A percentile compares a stretch with the other conserved stretches of the same genome.
Conservation (phyloP, 2,113 vertebrate genomes). For the Mandrillus leucophaeus region DNA sequence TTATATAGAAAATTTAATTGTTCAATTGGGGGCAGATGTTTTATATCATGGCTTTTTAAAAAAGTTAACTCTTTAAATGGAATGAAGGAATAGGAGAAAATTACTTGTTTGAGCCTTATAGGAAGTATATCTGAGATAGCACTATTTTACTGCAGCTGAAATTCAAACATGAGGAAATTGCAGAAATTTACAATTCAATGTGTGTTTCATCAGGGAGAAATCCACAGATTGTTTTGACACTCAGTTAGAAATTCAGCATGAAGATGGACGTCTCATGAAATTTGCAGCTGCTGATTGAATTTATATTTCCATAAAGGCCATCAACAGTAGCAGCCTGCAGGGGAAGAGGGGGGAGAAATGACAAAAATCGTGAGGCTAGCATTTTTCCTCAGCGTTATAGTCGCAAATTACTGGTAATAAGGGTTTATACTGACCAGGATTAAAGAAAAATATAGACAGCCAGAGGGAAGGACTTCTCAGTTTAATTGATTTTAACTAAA, state of each 20-base stretch:
- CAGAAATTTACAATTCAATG: conserved; percentile 91
- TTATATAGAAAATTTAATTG: conserved; percentile 59
- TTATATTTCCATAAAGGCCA: conserved; percentile 95
- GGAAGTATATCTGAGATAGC: conserved; percentile 69
- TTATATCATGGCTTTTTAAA: conserved; percentile 48
- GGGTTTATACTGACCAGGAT: conserved; percentile 82
- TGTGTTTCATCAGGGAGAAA: conserved; percentile 88
- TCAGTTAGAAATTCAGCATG: conserved; percentile 90
- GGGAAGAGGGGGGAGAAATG: conserved; percentile 81
- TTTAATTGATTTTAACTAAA: conserved; percentile 86
- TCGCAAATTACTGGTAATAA: conserved; percentile 87
- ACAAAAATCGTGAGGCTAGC: conserved; percentile 85
- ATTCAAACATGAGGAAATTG: conserved; percentile 87
- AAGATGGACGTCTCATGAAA: conserved; percentile 93
- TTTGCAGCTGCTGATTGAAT: conserved; percentile 94
- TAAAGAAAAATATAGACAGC: conserved; percentile 83
- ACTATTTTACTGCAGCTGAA: conserved; percentile 83
- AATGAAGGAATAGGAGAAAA: conserved; percentile 63
- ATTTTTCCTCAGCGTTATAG: conserved; percentile 82
- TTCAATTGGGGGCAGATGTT: conserved; percentile 2
- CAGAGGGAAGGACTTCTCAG: conserved; percentile 78
- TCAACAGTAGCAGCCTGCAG: conserved; percentile 91
- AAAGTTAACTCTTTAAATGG: conserved; percentile 78
- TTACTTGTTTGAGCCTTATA: conserved; percentile 75
- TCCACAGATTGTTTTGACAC: conserved; percentile 92